A percentile compares a stretch with the other conserved stretches of the same genome.
Evolutionary conservation across 2,113 vertebrate genomes (phyloP).

Genomic region (Cacatua alba): DNA sequence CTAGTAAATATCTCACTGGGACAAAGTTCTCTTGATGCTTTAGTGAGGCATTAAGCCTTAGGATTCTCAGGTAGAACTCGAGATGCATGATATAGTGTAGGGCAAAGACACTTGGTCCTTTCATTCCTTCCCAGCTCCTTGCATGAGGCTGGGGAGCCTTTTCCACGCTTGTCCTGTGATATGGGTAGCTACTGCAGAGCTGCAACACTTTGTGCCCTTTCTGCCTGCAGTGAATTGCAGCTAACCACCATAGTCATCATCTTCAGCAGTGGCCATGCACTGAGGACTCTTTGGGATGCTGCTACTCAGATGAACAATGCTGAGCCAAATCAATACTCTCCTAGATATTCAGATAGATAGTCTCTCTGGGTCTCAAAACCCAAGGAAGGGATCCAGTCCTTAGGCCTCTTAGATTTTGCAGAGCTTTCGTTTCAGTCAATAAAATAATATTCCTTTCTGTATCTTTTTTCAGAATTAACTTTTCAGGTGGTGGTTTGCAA

Average conservation of each 20-base stretch:
- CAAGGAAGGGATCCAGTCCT: not conserved
- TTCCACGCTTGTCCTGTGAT: not conserved
- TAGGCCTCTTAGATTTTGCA: not conserved
- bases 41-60: not conserved
- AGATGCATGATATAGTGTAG: not conserved
- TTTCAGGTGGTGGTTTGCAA: not conserved
- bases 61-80: not conserved
- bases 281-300: not conserved
- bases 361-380: not conserved
- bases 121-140: not conserved
- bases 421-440: not conserved
- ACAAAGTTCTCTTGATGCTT: not conserved
- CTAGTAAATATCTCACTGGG: not conserved
- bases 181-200: not conserved
- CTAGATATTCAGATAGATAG: not conserved
- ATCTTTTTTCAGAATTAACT: not conserved
- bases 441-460: not conserved
- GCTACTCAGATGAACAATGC: not conserved
- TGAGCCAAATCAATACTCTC: not conserved
- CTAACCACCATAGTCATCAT: not conserved
- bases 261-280: not conserved
- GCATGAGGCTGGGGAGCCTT: not conserved
- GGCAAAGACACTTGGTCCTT: not conserved
- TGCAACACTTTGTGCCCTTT: not conserved
- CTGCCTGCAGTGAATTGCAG: not conserved